Conservation (phyloP, 92 coral and sea anemone genomes). For the Pocillopora meandrina region DNA sequence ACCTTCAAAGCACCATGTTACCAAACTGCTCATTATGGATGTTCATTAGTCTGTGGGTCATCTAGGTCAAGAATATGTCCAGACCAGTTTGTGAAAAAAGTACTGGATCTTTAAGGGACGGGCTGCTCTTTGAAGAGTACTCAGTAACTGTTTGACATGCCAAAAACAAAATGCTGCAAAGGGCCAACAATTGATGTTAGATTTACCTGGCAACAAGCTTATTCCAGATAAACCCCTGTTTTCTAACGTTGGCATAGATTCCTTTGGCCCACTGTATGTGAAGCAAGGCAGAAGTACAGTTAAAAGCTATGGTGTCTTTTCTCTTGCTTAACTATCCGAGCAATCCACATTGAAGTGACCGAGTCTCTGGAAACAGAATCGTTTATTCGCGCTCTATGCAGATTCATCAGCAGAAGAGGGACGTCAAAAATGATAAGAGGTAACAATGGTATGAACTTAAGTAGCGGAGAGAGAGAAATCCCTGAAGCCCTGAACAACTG, state of each 20-base stretch:
- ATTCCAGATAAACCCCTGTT: too few relatives aligned
- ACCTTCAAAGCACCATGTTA: too few relatives aligned
- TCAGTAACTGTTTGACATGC: background rate
- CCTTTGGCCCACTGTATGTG: too few relatives aligned
- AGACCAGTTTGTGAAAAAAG: background rate
- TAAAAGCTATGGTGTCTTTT: constrained; percentile 22
- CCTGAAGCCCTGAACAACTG: constrained; percentile 11
- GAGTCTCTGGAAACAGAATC: constrained; percentile 44
- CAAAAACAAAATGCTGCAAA: constrained; percentile 28
- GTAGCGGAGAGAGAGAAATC: constrained; percentile 34
- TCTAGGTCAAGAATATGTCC: constrained; percentile 35
- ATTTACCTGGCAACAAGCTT: too few relatives aligned
- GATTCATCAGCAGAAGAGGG: constrained; percentile 41
- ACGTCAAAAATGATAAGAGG: constrained; percentile 29
- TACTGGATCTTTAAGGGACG: constrained; percentile 39
- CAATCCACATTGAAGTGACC: constrained; percentile 42
- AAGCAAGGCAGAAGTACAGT: too few relatives aligned
- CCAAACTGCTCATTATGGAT: constrained; percentile 21
- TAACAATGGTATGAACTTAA: constrained; percentile 11
- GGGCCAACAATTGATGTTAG: background rate
- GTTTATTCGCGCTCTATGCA: constrained; percentile 39
- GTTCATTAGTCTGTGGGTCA: constrained; percentile 45
- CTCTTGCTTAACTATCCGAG: constrained; percentile 42
- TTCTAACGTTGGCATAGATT: too few relatives aligned
- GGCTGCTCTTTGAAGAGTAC: constrained; percentile 49